phyloP scores from a whole-genome alignment of 2,888 invertebrate species.

The Abrostola triplasia region DNA sequence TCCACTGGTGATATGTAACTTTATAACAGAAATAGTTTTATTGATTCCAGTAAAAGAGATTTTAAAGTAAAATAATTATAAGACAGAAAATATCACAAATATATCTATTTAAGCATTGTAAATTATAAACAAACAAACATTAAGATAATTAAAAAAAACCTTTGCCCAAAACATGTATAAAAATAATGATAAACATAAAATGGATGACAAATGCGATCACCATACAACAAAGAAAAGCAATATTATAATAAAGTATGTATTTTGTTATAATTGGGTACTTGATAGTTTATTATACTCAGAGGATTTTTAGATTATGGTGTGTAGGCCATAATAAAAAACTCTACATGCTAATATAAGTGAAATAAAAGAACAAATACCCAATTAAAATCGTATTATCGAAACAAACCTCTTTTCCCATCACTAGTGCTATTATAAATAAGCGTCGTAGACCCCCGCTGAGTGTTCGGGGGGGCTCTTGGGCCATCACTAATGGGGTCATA shows the following conservation, averaged over 20 bases:
- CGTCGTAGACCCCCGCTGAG: constrained; percentile 93
- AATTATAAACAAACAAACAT: background rate
- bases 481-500: constrained; percentile 93
- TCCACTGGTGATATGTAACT: background rate
- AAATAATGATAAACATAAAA: constrained; percentile 21
- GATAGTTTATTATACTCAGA: background rate
- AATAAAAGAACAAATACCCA: constrained; percentile 8
- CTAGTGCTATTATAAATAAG: constrained; percentile 92
- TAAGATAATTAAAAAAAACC: background rate
- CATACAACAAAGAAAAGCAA: constrained; percentile 18
- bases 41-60: too few species aligned
- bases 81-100: background rate
- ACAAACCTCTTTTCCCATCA: constrained; percentile 80
- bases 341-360: too few species aligned
- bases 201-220: constrained; percentile 16
- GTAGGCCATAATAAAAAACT: too few species aligned
- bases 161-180: constrained; percentile 20
- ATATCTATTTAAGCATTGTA: constrained; percentile 5
- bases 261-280: constrained; percentile 7
- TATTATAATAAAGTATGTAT: background rate
- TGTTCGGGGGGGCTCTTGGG: constrained; percentile 91
- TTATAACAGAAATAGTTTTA: background rate
- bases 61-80: background rate
- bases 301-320: background rate
- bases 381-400: background rate